These are phyloP conservation scores for Uria aalge DNA, from an alignment of 2,113 vertebrate genomes.

Conservation along the genomic window DNA sequence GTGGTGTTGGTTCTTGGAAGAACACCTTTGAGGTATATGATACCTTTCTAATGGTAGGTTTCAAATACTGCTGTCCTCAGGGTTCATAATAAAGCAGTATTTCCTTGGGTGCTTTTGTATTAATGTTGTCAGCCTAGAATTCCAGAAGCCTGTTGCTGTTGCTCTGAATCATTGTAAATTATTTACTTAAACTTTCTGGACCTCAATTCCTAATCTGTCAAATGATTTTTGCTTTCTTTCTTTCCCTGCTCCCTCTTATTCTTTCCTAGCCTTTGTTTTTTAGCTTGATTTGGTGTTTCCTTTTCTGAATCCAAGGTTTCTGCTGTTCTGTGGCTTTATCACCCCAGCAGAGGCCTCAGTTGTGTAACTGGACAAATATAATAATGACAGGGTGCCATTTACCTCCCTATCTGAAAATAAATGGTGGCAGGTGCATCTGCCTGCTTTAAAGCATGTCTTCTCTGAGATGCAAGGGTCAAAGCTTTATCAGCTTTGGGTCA, in stretches of 20 bases:
- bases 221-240: background rate
- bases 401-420: background rate
- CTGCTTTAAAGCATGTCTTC: background rate
- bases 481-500: background rate
- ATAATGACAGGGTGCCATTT: background rate
- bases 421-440: background rate
- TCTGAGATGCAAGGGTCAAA: background rate
- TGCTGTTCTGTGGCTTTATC: background rate
- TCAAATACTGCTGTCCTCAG: background rate
- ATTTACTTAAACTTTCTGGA: background rate
- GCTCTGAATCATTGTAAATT: background rate
- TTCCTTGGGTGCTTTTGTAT: background rate
- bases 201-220: background rate
- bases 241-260: accelerated
- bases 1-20: background rate
- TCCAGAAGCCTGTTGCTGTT: background rate
- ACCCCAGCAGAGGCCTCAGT: background rate
- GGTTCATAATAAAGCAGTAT: background rate
- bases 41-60: background rate
- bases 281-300: background rate
- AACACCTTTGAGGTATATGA: accelerated
- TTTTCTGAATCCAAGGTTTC: background rate
- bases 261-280: background rate
- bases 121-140: background rate
- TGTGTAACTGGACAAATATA: background rate